phyloP scores from a whole-genome alignment of 2,113 vertebrate genomes.

The Caretta caretta region DNA sequence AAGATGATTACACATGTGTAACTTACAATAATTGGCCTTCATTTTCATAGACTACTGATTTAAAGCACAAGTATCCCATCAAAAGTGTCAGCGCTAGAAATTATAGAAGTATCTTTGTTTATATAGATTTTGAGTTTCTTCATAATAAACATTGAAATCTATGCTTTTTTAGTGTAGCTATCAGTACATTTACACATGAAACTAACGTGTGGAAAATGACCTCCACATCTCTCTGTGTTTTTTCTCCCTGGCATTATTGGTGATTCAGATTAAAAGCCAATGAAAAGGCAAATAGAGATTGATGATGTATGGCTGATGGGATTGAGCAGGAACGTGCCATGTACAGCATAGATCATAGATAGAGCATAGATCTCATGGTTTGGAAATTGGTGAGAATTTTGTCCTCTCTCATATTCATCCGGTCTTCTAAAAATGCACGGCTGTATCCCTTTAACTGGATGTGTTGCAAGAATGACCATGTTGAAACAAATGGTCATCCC shows the following conservation, averaged over 20 bases:
- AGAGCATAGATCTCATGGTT: too few species aligned
- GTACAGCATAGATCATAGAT: too few species aligned
- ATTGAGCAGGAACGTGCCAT: neutral
- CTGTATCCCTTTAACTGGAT: neutral
- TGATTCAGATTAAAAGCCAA: neutral
- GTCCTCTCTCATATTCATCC: neutral
- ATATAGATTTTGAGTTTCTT: neutral
- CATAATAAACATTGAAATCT: neutral
- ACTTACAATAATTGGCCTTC: neutral
- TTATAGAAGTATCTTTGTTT: neutral
- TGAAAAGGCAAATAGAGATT: neutral
- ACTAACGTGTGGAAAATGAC: neutral
- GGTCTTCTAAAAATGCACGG: neutral
- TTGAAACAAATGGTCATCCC: rapidly evolving
- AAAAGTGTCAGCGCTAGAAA: neutral
- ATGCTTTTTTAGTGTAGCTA: neutral
- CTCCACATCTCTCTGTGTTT: neutral
- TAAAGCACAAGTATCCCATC: slow-evolving; percentile 10
- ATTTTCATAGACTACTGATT: slow-evolving; percentile 25
- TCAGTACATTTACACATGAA: neutral
- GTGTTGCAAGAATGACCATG: neutral
- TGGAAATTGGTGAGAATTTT: neutral
- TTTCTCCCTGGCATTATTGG: neutral
- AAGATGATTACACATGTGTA: neutral
- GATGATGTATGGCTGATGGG: too few species aligned